A percentile compares a stretch with the other conserved stretches of the same genome.
phyloP scores from a whole-genome alignment of 2,797 vertebrate species.

The Acipenser ruthenus region DNA sequence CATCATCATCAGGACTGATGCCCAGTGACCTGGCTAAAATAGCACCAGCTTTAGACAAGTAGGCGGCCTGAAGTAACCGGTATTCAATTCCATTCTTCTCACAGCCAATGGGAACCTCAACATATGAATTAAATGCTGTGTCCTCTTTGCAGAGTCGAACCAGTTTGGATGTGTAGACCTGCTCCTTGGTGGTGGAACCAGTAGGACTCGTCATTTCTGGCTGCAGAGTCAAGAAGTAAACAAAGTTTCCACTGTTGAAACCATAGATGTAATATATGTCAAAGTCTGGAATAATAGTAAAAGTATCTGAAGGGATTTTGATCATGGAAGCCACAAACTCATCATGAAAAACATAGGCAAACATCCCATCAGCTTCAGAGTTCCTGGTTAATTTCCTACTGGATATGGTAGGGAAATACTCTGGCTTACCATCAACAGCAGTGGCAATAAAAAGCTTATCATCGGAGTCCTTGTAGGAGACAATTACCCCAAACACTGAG shows the following conservation, averaged over 20 bases:
- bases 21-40: slow-evolving; percentile 77
- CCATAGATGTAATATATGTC: slow-evolving; percentile 98
- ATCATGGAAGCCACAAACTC: slow-evolving; percentile 98
- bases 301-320: slow-evolving; percentile 96
- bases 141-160: slow-evolving; percentile 94
- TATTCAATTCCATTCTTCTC: slow-evolving; percentile 87
- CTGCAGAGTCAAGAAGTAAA: slow-evolving; percentile 93
- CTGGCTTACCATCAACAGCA: slow-evolving; percentile 90
- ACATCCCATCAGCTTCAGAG: slow-evolving; percentile 94
- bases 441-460: slow-evolving; percentile 95
- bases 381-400: slow-evolving; percentile 91
- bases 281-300: slow-evolving; percentile 93
- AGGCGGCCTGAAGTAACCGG: slow-evolving; percentile 89
- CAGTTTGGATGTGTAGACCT: slow-evolving; percentile 95
- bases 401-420: slow-evolving; percentile 97
- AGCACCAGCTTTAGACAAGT: slow-evolving; percentile 85
- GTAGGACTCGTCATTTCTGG: slow-evolving; percentile 92
- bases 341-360: slow-evolving; percentile 93
- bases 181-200: slow-evolving; percentile 80
- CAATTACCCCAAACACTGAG: slow-evolving; percentile 93
- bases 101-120: slow-evolving; percentile 93
- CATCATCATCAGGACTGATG: slow-evolving; percentile 77
- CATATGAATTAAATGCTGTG: slow-evolving; percentile 93
- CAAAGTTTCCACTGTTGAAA: slow-evolving; percentile 93
- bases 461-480: slow-evolving; percentile 83